Evolutionary conservation across 2,113 vertebrate genomes (phyloP), one percentile per base, ranked within the genome.

Genomic region (Callocephalon fimbriatum): DNA sequence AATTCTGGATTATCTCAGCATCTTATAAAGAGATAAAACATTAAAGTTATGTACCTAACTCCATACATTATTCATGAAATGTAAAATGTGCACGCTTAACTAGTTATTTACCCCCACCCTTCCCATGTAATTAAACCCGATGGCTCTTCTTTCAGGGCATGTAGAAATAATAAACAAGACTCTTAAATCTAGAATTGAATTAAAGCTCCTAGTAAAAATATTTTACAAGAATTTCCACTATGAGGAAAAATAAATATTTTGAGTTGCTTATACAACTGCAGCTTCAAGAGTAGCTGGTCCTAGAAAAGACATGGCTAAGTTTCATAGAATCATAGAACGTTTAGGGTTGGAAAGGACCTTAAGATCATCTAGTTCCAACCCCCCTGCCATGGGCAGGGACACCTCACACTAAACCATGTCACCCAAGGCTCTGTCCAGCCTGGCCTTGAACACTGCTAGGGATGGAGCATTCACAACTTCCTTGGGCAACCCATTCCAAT

Each of bases 111-210:
- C 37, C 83, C 83, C 48, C 79, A 81, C 58, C 53, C 54, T 32
- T 25, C 25, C 12, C 95, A 96, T 74, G n/a, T 76, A 96, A 95
- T 95, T 95, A 95, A 97, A 91, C 70, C 61, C 27, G 40, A 61
- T 68, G 72, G 71, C 78, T 93, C 54, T 91, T 93, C 86, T 95
- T 94, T 90, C 44, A 86, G 50, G 68, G 47, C 61, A 88, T 38
- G 56, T 37, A 96, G 95, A 71, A 92, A 92, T 88, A 93, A 93
- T 86, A 95, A 95, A 95, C 0, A 6, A 93, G 67, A 83, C 25
- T 72, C 31, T 51, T 86, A 73, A 94, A 91, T 78, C 90, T 81
- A 38, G 4, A 93, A 85, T 40, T 72, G 76, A 90, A 81, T 94
- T 91, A 91, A 93, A 81, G 56, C 26, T 81, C 12, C 45, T 22